phyloP scores from a whole-genome alignment of 2,797 vertebrate genomes.

The Poecile montanus region DNA sequence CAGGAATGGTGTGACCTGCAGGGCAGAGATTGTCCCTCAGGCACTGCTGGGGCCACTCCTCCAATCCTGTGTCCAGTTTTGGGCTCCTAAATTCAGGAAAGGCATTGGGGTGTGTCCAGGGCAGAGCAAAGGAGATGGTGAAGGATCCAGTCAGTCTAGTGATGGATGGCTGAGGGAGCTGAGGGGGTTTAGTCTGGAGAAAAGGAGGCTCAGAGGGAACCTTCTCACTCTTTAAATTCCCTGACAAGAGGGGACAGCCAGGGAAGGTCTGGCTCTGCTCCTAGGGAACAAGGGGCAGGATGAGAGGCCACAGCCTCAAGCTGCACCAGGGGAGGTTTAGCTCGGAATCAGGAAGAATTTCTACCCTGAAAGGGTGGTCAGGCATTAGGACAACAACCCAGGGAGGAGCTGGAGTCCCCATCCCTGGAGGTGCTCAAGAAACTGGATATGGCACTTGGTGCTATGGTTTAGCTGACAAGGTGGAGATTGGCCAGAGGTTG shows the following conservation, averaged over 20 bases:
- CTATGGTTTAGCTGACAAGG: neutral
- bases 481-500: neutral
- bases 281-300: neutral
- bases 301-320: accelerated
- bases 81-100: neutral
- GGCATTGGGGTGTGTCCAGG: neutral
- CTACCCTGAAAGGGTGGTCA: neutral
- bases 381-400: neutral
- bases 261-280: neutral
- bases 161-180: neutral
- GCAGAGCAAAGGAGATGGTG: neutral
- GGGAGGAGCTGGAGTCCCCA: neutral
- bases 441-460: neutral
- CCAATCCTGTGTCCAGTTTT: neutral
- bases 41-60: neutral
- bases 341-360: neutral
- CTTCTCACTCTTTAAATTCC: neutral
- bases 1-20: neutral
- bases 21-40: neutral
- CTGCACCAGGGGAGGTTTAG: neutral
- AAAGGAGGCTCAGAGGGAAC: neutral
- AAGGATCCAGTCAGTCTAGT: neutral
- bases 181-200: neutral
- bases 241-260: neutral
- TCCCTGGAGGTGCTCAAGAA: neutral